A percentile compares a stretch with the other conserved stretches of the same genome.
These are phyloP conservation scores for Nilaparvata lugens DNA, from an alignment of 1,140 invertebrate species.

Conservation along the genomic window DNA sequence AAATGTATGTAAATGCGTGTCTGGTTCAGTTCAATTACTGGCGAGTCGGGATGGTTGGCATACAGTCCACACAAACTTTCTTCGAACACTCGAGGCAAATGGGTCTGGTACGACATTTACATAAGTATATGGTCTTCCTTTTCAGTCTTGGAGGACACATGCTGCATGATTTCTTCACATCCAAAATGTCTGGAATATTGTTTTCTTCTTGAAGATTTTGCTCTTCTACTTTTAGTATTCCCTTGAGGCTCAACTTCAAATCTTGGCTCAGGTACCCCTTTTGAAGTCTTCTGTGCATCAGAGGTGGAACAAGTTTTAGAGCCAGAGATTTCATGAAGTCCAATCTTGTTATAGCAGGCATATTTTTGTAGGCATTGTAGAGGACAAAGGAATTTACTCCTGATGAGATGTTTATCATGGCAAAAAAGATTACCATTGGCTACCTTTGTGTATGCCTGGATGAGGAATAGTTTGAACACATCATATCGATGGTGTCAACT, in stretches of 20 bases:
- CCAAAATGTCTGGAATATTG: too few species aligned
- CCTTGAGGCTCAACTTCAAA: neutral
- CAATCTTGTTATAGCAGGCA: neutral
- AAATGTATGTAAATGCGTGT: too few species aligned
- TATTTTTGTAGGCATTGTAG: neutral
- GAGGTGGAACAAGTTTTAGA: neutral
- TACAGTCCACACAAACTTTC: conserved; percentile 6
- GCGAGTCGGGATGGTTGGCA: conserved; percentile 2
- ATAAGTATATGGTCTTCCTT: neutral
- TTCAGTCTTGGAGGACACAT: neutral
- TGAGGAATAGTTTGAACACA: conserved; percentile 38
- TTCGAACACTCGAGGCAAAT: neutral
- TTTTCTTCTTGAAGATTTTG: too few species aligned
- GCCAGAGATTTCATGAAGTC: neutral
- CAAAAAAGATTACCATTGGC: conserved; percentile 41
- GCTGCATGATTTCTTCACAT: too few species aligned
- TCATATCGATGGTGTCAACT: conserved; percentile 38
- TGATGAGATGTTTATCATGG: conserved; percentile 39
- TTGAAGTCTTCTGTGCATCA: neutral
- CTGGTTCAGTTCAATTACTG: too few species aligned
- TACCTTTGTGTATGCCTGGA: conserved; percentile 40
- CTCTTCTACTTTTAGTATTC: neutral
- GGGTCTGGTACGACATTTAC: neutral
- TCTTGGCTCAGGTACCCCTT: neutral
- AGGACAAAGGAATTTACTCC: neutral